Evolutionary conservation across 37 sponge, comb jelly and placozoan genomes (phyloP), one percentile per base, ranked within the genome.

Genomic region (Cliona cf. orientalis): DNA sequence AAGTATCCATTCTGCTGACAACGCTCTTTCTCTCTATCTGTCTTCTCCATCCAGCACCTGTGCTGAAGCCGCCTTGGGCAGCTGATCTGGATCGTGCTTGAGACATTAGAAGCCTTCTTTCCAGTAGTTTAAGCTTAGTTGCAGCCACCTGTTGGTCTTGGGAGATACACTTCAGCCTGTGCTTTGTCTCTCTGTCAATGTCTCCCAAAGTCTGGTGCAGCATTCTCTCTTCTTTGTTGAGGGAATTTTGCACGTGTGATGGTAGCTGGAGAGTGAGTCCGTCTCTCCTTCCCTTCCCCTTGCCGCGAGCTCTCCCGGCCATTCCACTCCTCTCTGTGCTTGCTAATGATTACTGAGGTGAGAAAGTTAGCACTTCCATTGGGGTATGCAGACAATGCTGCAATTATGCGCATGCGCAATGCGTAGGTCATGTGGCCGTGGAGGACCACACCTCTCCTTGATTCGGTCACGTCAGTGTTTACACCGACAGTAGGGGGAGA

Each of bases 171-270:
- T 40, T 42, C 9, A 78, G 6, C 46, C 11, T 11, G 35, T 62
- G 25, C 33, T 65, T 40, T 14, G 17, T 43, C 22, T 78, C 66
- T 28, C 7, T 17, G 19, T 63, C 41, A 1, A 78, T 33, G 43
- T 65, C 64, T 65, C 40, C 39, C 33, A 78, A 21, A 19, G 78
- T 59, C 9, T 64, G 31, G 1, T 49, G 3, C 34, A 72, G 33
- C 14, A 46, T 2, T 32, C 73, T 72, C 34, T 49, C 73, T 44
- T 72, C 73, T 22, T 72, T 72, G 55, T 42, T 59, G 1, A 75
- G 23, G 4, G 58, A 23, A 5, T 49, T 49, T 21, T 75, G 76
- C 19, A 75, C 60, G 7, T 59, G 53, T 21, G 42, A 12, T 35
- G 76, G 76, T 6, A 75, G 56, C 5, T 44, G 45, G n/a, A 41